phyloP scores from a whole-genome alignment of 2,113 vertebrate species.

The Mionectes macconnelli region DNA sequence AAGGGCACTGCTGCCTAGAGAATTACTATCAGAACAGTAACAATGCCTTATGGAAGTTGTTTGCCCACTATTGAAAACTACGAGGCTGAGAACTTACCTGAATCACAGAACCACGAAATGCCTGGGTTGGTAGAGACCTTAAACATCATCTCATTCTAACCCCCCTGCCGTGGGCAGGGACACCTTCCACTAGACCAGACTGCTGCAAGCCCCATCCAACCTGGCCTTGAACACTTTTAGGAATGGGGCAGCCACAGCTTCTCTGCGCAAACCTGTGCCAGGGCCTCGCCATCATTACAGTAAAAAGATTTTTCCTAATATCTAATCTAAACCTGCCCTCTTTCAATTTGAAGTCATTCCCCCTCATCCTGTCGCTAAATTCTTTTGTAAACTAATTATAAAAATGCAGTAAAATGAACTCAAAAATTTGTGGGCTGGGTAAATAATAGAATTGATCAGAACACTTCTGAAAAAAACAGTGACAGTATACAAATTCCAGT shows the following conservation, averaged over 20 bases:
- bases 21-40: background rate
- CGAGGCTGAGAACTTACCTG: background rate
- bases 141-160: background rate
- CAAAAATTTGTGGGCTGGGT: background rate
- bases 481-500: background rate
- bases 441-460: background rate
- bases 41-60: background rate
- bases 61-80: background rate
- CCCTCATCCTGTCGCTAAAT: background rate
- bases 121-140: background rate
- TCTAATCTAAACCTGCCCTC: background rate
- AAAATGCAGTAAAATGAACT: background rate
- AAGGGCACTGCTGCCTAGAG: background rate
- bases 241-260: background rate
- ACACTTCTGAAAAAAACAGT: background rate
- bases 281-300: background rate
- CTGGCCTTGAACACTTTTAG: background rate
- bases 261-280: background rate
- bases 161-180: background rate
- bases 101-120: background rate
- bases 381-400: background rate
- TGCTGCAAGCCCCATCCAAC: background rate
- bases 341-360: background rate
- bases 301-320: background rate
- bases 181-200: background rate